Base-by-base conservation (phyloP, 2,113 vertebrate genomes). In the Micronycteris hirsuta region DNA sequence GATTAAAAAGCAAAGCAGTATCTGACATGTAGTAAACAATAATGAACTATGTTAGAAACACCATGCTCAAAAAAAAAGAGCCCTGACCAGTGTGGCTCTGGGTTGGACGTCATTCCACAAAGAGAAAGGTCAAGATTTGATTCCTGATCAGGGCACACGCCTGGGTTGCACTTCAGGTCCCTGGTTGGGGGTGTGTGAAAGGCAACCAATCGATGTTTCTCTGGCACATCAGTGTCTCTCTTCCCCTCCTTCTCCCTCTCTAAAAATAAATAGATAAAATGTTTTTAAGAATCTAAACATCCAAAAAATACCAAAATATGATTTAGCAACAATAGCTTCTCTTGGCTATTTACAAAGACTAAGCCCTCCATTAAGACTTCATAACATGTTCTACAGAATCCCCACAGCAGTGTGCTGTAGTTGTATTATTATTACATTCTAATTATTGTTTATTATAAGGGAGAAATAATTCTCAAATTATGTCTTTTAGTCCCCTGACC, bases 381-480 rank as follows among this genome's bases (percentile, higher is more conserved):
- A 65, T 45, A 71, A 38, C n/a, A 41, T 31, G 26, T 70, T 26
- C 68, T 58, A 68, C 70, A 84, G 63, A 71, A 82, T 43, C 28
- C 43, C 78, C 61, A 61, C 56, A 70, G 85, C 74, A 56, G 54
- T 71, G 67, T 67, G 17, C 17, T 22, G 47, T 20, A 54, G 80
- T 28, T 63, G 10, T 61, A 76, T 71, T 88, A 71, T 81, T 93
- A 71, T 86, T 90, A 43, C 20, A 77, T 47, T 56, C 14, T 65
- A 56, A 63, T 56, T 70, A 56, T 7, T 56, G 26, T 85, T 87
- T 13, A 49, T 33, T 71, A 73, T 65, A 84, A 73, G 41, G 43
- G 26, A 83, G 33, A 76, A 89, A 63, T 83, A 84, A 85, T 96
- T 73, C 43, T 87, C 65, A 31, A 96, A 52, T 74, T 73, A 41